A percentile compares a stretch with the other conserved stretches of the same genome.
Evolutionary conservation across 2,113 vertebrate genomes (phyloP).

Genomic region (Recurvirostra avosetta): DNA sequence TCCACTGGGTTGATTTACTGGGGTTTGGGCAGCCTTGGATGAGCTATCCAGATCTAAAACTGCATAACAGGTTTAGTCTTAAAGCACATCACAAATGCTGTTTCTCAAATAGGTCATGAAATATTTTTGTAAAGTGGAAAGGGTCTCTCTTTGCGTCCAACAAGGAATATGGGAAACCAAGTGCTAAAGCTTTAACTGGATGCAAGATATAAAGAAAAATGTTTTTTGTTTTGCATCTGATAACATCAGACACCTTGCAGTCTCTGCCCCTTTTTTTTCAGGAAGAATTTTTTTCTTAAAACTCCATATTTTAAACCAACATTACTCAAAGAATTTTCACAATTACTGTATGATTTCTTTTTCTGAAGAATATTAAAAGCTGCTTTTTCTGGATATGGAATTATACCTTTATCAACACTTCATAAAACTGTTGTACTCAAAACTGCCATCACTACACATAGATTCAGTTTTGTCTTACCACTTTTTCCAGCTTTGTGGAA

Average conservation of each 20-base stretch:
- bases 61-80: not conserved
- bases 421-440: not conserved
- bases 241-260: not conserved
- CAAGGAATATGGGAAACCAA: not conserved
- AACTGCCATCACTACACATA: not conserved
- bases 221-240: not conserved
- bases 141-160: accelerated
- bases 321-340: not conserved
- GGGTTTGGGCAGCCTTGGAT: not conserved
- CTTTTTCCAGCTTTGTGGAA: not conserved
- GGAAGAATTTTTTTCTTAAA: not conserved
- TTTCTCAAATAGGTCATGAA: accelerated
- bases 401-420: not conserved
- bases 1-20: not conserved
- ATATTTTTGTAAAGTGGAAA: not conserved
- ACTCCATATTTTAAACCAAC: accelerated
- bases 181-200: not conserved
- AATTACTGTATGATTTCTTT: not conserved
- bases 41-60: not conserved
- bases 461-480: not conserved
- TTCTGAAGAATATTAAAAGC: not conserved
- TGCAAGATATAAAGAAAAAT: not conserved
- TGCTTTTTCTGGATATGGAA: not conserved
- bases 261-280: not conserved
- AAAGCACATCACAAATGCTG: not conserved